phyloP scores from a whole-genome alignment of 2,113 vertebrate genomes.

The Galeopterus variegatus region DNA sequence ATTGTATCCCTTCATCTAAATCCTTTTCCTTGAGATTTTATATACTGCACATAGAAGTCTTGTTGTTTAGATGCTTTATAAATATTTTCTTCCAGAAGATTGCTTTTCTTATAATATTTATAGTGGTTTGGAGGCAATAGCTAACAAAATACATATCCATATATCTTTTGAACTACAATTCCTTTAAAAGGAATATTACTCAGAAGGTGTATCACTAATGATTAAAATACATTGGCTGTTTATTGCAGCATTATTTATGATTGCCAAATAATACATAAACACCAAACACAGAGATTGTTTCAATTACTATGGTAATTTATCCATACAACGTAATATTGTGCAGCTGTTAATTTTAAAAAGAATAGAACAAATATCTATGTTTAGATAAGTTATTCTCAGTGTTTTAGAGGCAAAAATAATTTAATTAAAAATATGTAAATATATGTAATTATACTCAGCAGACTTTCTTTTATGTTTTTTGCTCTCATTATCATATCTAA shows the following conservation, averaged over 20 bases:
- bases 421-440: background rate
- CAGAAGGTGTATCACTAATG: background rate
- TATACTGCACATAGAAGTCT: background rate
- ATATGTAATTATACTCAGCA: background rate
- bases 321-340: background rate
- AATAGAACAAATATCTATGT: background rate
- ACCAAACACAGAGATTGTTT: background rate
- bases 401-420: background rate
- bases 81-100: background rate
- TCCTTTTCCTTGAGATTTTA: background rate
- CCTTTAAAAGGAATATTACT: background rate
- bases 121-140: background rate
- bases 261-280: background rate
- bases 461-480: background rate
- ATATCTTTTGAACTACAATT: background rate
- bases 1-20: background rate
- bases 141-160: background rate
- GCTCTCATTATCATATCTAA: background rate
- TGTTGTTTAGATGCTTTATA: background rate
- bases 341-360: background rate
- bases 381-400: background rate
- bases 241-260: background rate
- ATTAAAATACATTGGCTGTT: background rate
- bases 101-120: background rate
- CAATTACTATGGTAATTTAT: background rate